phyloP scores from a whole-genome alignment of 2,888 invertebrate genomes.

The Drosophila colorata region DNA sequence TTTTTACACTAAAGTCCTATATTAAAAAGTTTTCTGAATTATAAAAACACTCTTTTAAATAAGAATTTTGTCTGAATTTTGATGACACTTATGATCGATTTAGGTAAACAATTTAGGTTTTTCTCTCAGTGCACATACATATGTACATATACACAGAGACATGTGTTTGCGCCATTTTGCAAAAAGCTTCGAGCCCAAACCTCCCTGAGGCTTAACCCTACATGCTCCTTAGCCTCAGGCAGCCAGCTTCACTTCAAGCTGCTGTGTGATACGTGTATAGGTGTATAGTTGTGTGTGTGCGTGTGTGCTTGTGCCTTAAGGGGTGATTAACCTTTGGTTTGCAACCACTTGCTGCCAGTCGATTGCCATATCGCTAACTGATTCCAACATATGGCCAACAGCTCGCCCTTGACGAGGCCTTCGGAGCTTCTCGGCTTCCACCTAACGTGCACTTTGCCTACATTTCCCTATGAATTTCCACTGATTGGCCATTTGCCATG shows the following conservation, averaged over 20 bases:
- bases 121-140: background rate
- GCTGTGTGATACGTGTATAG: conserved; percentile 33
- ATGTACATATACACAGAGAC: background rate
- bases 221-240: conserved; percentile 31
- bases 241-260: conserved; percentile 20
- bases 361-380: conserved; percentile 54
- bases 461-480: conserved; percentile 39
- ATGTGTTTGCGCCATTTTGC: conserved; percentile 68
- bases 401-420: conserved; percentile 13
- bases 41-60: too few relatives aligned
- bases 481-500: conserved; percentile 50
- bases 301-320: conserved; percentile 47
- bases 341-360: conserved; percentile 55
- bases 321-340: conserved; percentile 79
- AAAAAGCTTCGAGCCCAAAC: conserved; percentile 58
- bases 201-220: conserved; percentile 43
- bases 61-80: too few relatives aligned
- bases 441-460: conserved; percentile 41
- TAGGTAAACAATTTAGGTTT: background rate
- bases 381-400: conserved; percentile 51
- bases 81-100: too few relatives aligned
- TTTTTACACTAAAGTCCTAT: too few relatives aligned
- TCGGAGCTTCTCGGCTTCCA: conserved; percentile 15
- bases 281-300: conserved; percentile 13
- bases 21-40: too few relatives aligned